Percentiles rank a stretch among this genome's conserved stretches.
Evolutionary conservation across 2,113 vertebrate species (phyloP).

Genomic region (Procapra przewalskii): DNA sequence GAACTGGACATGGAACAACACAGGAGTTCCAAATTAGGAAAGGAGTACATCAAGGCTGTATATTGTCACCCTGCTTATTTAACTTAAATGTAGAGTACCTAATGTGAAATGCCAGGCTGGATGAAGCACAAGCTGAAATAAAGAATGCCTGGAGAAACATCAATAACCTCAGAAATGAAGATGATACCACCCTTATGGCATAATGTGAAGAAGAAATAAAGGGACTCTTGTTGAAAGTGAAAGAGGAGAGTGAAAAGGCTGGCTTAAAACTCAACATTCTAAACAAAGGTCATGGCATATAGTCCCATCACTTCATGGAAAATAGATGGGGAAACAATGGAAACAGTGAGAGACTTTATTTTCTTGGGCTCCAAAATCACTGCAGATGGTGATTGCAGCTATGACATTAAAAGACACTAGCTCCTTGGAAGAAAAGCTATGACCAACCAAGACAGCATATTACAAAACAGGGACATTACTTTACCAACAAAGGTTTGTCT

Average conservation of each 20-base stretch:
- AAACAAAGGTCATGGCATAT: neutral
- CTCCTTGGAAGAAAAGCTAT: no score
- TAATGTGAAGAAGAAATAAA: neutral
- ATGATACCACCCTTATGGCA: neutral
- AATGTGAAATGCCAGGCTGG: neutral
- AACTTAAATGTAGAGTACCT: neutral
- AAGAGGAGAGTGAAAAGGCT: neutral
- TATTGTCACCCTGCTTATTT: neutral
- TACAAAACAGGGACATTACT: no score
- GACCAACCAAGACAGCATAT: no score
- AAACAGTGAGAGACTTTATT: no score
- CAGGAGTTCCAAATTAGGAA: neutral
- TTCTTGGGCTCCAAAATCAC: no score
- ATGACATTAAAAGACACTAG: no score
- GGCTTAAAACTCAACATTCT: neutral
- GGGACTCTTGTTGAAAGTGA: neutral
- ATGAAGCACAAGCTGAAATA: neutral
- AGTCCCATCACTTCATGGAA: neutral
- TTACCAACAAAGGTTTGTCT: no score
- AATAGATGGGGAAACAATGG: neutral
- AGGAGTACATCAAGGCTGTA: neutral
- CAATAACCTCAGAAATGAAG: neutral
- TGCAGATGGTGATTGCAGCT: no score
- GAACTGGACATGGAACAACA: neutral
- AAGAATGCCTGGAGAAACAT: neutral